Percentiles rank a stretch among this genome's conserved stretches.
These are phyloP conservation scores for Diaprepes abbreviatus DNA, from an alignment of 2,888 invertebrate species.

Conservation along the genomic window DNA sequence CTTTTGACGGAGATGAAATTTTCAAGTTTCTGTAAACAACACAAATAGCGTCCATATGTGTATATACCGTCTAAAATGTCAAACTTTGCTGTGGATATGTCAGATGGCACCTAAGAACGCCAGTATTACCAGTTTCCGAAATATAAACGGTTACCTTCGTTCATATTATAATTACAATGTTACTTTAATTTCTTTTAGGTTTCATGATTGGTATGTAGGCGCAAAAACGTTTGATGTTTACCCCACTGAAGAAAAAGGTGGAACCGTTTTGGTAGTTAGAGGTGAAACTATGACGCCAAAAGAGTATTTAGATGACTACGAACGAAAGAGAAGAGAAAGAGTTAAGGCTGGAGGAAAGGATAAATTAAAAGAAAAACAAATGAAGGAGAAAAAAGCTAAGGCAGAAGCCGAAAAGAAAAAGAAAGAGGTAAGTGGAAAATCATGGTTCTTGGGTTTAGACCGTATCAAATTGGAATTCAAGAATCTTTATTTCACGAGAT, in stretches of 20 bases:
- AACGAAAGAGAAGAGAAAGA: constrained; percentile 59
- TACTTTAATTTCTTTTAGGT: constrained; percentile 37
- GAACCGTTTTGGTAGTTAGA: constrained; percentile 72
- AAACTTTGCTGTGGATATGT: no score
- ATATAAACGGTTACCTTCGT: no score
- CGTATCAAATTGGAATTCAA: no score
- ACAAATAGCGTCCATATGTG: no score
- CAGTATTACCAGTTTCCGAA: no score
- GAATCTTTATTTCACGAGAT: no score
- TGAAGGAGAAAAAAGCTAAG: constrained; percentile 57
- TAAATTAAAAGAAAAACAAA: constrained; percentile 54
- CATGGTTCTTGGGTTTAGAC: no score
- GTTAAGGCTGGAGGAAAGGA: constrained; percentile 59
- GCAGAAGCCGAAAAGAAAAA: constrained; percentile 64
- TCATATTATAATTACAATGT: no score
- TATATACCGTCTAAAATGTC: no score
- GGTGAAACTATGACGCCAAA: constrained; percentile 74
- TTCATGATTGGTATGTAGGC: constrained; percentile 75
- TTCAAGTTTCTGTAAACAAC: no score
- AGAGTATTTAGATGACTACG: constrained; percentile 70
- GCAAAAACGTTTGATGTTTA: constrained; percentile 77
- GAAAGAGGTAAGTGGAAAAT: constrained; percentile 64
- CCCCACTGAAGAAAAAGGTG: constrained; percentile 81
- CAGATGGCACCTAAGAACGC: no score
- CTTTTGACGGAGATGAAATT: no score